A percentile compares a stretch with the other conserved stretches of the same genome.
phyloP scores from a whole-genome alignment of 1,140 invertebrate species.

The Acromyrmex heyeri region DNA sequence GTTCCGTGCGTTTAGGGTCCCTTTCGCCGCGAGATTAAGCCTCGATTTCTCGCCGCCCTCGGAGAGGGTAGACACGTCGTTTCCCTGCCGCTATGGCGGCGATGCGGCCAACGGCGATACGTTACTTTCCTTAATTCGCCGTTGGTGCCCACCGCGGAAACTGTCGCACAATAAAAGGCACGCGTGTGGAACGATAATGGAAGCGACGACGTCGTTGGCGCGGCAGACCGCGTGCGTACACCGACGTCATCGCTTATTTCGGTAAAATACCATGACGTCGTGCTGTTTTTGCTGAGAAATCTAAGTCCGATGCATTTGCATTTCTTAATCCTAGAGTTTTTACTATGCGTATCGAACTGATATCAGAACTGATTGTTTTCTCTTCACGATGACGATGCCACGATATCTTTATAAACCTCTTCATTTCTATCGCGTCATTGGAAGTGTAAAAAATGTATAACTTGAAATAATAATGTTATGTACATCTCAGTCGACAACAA shows the following conservation, averaged over 20 bases:
- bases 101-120: conserved; percentile 72
- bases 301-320: neutral
- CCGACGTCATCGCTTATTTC: conserved; percentile 19
- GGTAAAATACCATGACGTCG: conserved; percentile 37
- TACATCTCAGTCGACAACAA: no score
- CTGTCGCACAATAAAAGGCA: conserved; percentile 77
- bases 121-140: conserved; percentile 74
- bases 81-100: conserved; percentile 28
- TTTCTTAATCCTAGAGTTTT: neutral
- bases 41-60: conserved; percentile 53
- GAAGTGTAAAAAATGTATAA: neutral
- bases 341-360: neutral
- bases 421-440: neutral
- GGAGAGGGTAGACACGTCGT: conserved; percentile 61
- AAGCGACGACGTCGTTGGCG: conserved; percentile 7
- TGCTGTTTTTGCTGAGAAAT: conserved; percentile 18
- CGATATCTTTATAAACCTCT: neutral
- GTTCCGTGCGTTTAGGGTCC: conserved; percentile 71
- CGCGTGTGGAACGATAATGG: conserved; percentile 30
- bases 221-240: no score
- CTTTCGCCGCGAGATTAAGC: conserved; percentile 73
- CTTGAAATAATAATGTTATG: neutral
- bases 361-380: neutral
- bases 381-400: neutral
- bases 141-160: conserved; percentile 65